Percentiles rank a stretch among this genome's conserved stretches.
phyloP scores from a whole-genome alignment of 2,888 invertebrate species.

The Sphaerophoria rueppellii region DNA sequence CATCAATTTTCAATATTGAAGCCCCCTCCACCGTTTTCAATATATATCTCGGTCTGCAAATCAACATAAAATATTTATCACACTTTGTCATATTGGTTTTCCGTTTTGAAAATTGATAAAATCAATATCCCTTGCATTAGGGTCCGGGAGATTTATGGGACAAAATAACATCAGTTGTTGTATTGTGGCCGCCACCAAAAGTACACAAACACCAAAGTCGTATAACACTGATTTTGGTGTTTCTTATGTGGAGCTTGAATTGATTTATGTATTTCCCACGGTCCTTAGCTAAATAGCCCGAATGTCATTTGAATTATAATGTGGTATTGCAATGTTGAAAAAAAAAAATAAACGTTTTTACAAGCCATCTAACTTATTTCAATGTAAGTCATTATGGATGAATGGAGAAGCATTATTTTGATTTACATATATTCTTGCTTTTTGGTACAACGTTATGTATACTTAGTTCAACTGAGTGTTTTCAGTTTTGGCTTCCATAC shows the following conservation, averaged over 20 bases:
- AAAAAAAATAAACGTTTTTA: not conserved
- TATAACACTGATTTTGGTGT: constrained; percentile 44
- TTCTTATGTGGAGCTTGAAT: constrained; percentile 41
- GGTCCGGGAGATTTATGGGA: constrained; percentile 60
- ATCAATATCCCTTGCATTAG: constrained; percentile 72
- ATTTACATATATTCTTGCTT: too few relatives aligned
- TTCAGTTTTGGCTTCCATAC: too few relatives aligned
- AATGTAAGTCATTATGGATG: too few relatives aligned
- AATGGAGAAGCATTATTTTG: too few relatives aligned
- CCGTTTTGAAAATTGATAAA: constrained; percentile 72
- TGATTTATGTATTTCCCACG: constrained; percentile 52
- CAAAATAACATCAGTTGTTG: constrained; percentile 54
- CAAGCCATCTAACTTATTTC: too few relatives aligned
- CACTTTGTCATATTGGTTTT: constrained; percentile 73
- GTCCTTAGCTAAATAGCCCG: not conserved
- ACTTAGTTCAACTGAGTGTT: too few relatives aligned
- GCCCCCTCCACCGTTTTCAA: constrained; percentile 26
- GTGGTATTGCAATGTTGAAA: not conserved
- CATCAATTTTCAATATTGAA: constrained; percentile 1
- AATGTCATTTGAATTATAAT: not conserved
- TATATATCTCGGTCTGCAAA: constrained; percentile 59
- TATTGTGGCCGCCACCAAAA: constrained; percentile 12
- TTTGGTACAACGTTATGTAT: too few relatives aligned
- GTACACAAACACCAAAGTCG: constrained; percentile 18
- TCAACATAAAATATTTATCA: constrained; percentile 73